A percentile compares a stretch with the other conserved stretches of the same genome.
Conservation (phyloP, 2,888 invertebrate species). For the Thymelicus acteon region DNA sequence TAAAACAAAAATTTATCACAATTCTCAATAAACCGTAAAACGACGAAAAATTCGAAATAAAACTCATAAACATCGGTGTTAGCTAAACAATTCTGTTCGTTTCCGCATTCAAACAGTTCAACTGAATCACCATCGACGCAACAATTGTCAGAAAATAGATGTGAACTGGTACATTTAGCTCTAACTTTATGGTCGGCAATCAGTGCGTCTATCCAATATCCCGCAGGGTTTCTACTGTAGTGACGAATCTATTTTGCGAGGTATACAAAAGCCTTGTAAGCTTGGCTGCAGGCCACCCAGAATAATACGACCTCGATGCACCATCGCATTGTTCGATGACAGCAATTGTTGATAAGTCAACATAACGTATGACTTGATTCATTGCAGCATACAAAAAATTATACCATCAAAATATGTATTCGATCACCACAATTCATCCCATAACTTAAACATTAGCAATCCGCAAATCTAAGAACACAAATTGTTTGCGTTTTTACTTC, state of each 20-base stretch:
- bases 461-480: slow-evolving; percentile 17
- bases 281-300: slow-evolving; percentile 70
- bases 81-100: slow-evolving; percentile 32
- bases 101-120: slow-evolving; percentile 29
- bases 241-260: slow-evolving; percentile 67
- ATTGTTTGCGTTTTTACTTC: slow-evolving; percentile 29
- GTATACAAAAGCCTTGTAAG: slow-evolving; percentile 56
- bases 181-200: slow-evolving; percentile 46
- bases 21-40: neutral
- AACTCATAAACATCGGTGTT: slow-evolving; percentile 13
- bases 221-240: slow-evolving; percentile 58
- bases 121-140: slow-evolving; percentile 31
- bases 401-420: neutral
- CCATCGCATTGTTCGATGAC: slow-evolving; percentile 60
- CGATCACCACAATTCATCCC: neutral
- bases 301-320: slow-evolving; percentile 58
- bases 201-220: slow-evolving; percentile 50
- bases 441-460: neutral
- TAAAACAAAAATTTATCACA: neutral
- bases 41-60: slow-evolving; percentile 3
- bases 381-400: slow-evolving; percentile 15
- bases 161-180: slow-evolving; percentile 43
- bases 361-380: slow-evolving; percentile 21
- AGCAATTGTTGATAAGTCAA: slow-evolving; percentile 44
- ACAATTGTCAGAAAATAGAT: slow-evolving; percentile 42